Evolutionary conservation across 2,888 invertebrate genomes (phyloP).

Genomic region (Lithophane semibrunnea): DNA sequence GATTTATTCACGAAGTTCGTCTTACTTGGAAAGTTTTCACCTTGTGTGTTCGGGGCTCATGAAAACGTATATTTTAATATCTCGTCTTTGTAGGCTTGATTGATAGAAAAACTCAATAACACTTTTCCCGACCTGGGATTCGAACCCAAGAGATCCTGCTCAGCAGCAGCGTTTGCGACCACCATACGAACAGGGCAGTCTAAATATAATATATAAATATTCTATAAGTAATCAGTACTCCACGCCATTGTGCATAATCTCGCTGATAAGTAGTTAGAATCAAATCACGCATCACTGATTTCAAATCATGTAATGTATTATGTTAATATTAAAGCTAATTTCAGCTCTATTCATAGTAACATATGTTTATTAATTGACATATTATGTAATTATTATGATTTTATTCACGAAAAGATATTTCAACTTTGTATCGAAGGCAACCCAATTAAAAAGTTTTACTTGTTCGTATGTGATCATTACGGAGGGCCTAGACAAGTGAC

Average conservation of each 20-base stretch:
- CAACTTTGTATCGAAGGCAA: background rate
- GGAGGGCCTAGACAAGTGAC: no score
- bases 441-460: background rate
- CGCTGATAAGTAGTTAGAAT: slow-evolving; percentile 32
- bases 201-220: slow-evolving; percentile 4
- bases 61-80: slow-evolving; percentile 46
- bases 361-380: slow-evolving; percentile 1
- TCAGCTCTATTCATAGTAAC: slow-evolving; percentile 11
- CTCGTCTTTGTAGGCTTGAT: slow-evolving; percentile 40
- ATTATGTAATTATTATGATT: background rate
- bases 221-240: slow-evolving; percentile 11
- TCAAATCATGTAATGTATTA: slow-evolving; percentile 28
- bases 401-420: background rate
- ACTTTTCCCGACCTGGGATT: background rate
- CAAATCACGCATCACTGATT: slow-evolving; percentile 30
- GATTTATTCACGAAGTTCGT: slow-evolving; percentile 52
- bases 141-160: background rate
- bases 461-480: no score
- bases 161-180: background rate
- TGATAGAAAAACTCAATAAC: background rate
- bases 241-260: background rate
- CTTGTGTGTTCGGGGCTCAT: slow-evolving; percentile 48
- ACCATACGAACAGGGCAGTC: background rate
- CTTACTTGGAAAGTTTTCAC: slow-evolving; percentile 58
- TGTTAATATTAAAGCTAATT: slow-evolving; percentile 25